Evolutionary conservation across 1,140 invertebrate species (phyloP).

Genomic region (Drosophila varians): DNA sequence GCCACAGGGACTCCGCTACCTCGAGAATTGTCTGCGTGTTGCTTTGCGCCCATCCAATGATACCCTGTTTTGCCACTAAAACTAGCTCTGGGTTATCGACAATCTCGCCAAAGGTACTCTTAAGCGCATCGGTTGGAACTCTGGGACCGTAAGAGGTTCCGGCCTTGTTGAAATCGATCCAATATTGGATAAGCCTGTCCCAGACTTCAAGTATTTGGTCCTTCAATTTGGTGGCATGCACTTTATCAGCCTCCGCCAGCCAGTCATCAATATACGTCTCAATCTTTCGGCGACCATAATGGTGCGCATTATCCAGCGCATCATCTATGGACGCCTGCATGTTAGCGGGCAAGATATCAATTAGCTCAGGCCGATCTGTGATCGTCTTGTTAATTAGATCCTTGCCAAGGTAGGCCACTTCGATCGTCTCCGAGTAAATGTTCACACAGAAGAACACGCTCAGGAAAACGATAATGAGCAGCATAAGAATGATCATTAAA

Average conservation of each 20-base stretch:
- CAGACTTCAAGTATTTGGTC: constrained; percentile 95
- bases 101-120: constrained; percentile 85
- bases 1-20: constrained; percentile 96
- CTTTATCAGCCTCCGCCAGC: constrained; percentile 91
- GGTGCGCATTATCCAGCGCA: constrained; percentile 95
- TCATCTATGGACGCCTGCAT: constrained; percentile 91
- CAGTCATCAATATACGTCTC: constrained; percentile 85
- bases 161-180: constrained; percentile 89
- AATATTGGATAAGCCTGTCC: constrained; percentile 96
- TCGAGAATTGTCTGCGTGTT: constrained; percentile 96
- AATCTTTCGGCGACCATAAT: constrained; percentile 88
- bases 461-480: constrained; percentile 85
- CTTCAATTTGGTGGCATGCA: constrained; percentile 93
- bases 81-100: constrained; percentile 83
- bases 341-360: constrained; percentile 88
- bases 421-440: constrained; percentile 97
- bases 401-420: constrained; percentile 94
- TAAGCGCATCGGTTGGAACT: constrained; percentile 88
- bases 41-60: constrained; percentile 93
- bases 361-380: constrained; percentile 93
- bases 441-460: constrained; percentile 85
- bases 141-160: constrained; percentile 87
- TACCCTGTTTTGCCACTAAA: constrained; percentile 85
- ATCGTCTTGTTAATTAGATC: constrained; percentile 96
- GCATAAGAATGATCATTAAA: constrained; percentile 87